Percentiles rank a stretch among this genome's conserved stretches.
Evolutionary conservation across 2,888 invertebrate genomes (phyloP).

Genomic region (Microplitis manilae): DNA sequence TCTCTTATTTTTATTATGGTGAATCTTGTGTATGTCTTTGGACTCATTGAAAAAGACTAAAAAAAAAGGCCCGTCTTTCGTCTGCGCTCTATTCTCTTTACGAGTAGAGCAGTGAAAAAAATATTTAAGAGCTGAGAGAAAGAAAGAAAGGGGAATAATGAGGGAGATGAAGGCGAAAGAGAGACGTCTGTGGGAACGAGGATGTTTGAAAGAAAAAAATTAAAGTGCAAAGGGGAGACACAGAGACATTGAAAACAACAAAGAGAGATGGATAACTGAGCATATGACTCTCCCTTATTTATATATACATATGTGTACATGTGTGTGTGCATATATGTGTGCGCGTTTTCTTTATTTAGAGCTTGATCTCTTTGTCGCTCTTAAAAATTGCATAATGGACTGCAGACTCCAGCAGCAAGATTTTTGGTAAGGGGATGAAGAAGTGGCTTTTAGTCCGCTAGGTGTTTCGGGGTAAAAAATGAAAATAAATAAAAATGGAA

Average conservation of each 20-base stretch:
- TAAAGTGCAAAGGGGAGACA: slow-evolving; percentile 2
- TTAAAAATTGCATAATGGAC: slow-evolving; percentile 25
- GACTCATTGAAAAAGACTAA: too few relatives aligned
- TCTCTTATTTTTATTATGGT: too few relatives aligned
- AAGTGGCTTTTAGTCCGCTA: slow-evolving; percentile 13
- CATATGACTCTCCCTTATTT: slow-evolving; percentile 8
- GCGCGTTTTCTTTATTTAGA: too few relatives aligned
- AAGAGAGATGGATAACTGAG: neutral
- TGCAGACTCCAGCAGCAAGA: neutral
- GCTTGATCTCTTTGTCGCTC: neutral
- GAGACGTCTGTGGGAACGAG: slow-evolving; percentile 25
- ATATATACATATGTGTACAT: too few relatives aligned
- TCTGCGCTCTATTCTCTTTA: too few relatives aligned
- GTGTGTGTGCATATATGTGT: too few relatives aligned
- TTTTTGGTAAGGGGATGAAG: slow-evolving; percentile 1
- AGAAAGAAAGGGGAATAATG: neutral
- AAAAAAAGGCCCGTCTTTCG: too few relatives aligned
- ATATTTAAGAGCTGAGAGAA: neutral
- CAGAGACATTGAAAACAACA: neutral
- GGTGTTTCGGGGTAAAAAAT: neutral
- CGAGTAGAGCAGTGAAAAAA: too few relatives aligned
- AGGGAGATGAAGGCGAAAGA: neutral
- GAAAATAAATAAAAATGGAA: too few relatives aligned
- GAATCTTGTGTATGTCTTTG: too few relatives aligned
- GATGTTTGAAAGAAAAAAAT: neutral